phyloP scores from a whole-genome alignment of 2,797 vertebrate genomes.

The Sternotherus odoratus region DNA sequence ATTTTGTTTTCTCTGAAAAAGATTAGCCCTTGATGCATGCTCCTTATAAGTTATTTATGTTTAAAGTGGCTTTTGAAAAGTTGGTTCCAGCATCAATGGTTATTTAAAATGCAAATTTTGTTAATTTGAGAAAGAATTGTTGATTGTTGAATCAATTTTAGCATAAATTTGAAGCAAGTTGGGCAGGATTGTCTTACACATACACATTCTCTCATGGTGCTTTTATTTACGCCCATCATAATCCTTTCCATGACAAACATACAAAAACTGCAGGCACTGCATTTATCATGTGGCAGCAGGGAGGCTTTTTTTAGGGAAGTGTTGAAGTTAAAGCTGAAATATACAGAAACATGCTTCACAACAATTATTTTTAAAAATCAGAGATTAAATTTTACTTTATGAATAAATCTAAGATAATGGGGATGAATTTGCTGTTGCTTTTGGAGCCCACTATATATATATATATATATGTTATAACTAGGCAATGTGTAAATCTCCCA shows the following conservation, averaged over 20 bases:
- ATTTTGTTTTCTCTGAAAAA: constrained; percentile 48
- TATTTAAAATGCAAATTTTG: constrained; percentile 56
- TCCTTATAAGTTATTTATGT: constrained; percentile 42
- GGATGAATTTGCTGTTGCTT: neutral
- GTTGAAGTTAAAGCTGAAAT: neutral
- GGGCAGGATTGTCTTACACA: neutral
- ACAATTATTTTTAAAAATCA: neutral
- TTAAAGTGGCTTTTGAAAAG: constrained; percentile 71
- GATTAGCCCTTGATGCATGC: constrained; percentile 60
- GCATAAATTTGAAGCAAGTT: neutral
- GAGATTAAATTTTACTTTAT: neutral
- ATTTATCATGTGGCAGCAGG: neutral
- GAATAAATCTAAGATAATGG: neutral
- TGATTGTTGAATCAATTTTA: neutral
- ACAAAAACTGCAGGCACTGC: neutral
- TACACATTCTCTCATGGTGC: neutral
- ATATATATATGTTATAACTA: neutral
- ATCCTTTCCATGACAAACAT: neutral
- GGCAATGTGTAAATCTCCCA: neutral
- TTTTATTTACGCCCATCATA: neutral
- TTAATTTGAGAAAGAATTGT: constrained; percentile 5
- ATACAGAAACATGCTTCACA: neutral
- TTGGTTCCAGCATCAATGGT: constrained; percentile 25
- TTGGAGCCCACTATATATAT: neutral
- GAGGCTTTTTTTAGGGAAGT: neutral